Conservation (phyloP, 2,888 invertebrate species). For the Scaptodrosophila latifasciaeformis region DNA sequence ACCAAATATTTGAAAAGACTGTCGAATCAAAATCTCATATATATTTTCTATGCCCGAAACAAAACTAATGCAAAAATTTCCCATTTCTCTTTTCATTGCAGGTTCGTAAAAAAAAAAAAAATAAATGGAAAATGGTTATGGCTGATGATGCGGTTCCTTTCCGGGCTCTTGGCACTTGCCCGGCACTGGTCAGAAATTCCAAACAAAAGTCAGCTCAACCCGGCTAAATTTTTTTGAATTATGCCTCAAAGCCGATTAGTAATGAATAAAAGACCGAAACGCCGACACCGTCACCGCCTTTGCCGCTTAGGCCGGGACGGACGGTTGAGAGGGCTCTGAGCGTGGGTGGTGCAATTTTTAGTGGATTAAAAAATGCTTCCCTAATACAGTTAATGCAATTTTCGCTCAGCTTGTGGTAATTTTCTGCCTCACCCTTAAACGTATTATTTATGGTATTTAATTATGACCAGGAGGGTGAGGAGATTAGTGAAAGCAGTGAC, state of each 20-base stretch:
- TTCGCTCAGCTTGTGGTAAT: too few species aligned
- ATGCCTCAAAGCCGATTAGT: conserved; percentile 60
- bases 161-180: background rate
- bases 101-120: conserved; percentile 41
- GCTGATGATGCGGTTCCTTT: background rate
- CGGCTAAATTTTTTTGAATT: conserved; percentile 31
- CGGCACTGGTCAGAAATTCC: background rate
- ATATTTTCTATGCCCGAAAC: conserved; percentile 17
- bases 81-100: conserved; percentile 40
- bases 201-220: background rate
- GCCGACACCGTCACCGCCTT: too few species aligned
- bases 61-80: conserved; percentile 40
- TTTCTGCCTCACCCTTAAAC: too few species aligned
- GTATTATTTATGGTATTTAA: conserved; percentile 49
- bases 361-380: too few species aligned
- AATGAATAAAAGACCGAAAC: too few species aligned
- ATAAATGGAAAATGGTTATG: conserved; percentile 16
- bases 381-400: conserved; percentile 58
- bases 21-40: conserved; percentile 31
- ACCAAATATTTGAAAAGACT: too few species aligned
- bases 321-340: conserved; percentile 12
- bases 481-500: too few species aligned
- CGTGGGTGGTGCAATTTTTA: conserved; percentile 17
- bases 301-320: too few species aligned
- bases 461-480: too few species aligned